Evolutionary conservation across 2,797 vertebrate genomes (phyloP).

Genomic region (Trachurus trachurus): DNA sequence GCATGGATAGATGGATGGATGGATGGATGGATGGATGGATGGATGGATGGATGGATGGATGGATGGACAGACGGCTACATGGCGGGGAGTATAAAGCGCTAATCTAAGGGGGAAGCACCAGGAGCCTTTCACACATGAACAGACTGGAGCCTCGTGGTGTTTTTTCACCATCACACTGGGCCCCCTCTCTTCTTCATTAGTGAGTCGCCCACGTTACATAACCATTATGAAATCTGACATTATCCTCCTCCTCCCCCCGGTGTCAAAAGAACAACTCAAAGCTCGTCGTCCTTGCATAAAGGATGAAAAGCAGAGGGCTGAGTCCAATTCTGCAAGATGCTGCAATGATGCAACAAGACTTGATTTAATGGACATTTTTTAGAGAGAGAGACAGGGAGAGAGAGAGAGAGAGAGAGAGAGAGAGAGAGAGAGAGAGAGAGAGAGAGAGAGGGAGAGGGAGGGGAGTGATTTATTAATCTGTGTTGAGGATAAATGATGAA

Average conservation of each 20-base stretch:
- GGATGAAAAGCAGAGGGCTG: slow-evolving; percentile 29
- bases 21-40: neutral
- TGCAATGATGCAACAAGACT: slow-evolving; percentile 41
- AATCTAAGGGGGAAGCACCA: slow-evolving; percentile 5
- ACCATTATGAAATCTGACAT: slow-evolving; percentile 50
- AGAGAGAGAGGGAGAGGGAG: neutral
- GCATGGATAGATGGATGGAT: neutral
- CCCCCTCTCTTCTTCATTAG: slow-evolving; percentile 52
- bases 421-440: neutral
- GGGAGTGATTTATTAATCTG: slow-evolving; percentile 38
- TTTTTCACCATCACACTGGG: slow-evolving; percentile 26
- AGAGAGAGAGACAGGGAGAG: neutral
- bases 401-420: neutral
- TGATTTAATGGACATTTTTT: slow-evolving; percentile 54
- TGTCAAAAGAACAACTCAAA: slow-evolving; percentile 36
- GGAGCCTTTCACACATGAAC: slow-evolving; percentile 29
- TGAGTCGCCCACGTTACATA: slow-evolving; percentile 48
- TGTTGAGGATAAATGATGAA: slow-evolving; percentile 37
- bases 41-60: neutral
- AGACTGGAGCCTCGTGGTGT: slow-evolving; percentile 31
- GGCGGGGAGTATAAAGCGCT: neutral
- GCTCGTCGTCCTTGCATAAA: slow-evolving; percentile 22
- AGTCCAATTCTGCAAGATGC: slow-evolving; percentile 41
- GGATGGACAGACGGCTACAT: neutral
- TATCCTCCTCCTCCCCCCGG: slow-evolving; percentile 22